Conservation (phyloP, 2,888 invertebrate genomes). For the Cantharis nigra region DNA sequence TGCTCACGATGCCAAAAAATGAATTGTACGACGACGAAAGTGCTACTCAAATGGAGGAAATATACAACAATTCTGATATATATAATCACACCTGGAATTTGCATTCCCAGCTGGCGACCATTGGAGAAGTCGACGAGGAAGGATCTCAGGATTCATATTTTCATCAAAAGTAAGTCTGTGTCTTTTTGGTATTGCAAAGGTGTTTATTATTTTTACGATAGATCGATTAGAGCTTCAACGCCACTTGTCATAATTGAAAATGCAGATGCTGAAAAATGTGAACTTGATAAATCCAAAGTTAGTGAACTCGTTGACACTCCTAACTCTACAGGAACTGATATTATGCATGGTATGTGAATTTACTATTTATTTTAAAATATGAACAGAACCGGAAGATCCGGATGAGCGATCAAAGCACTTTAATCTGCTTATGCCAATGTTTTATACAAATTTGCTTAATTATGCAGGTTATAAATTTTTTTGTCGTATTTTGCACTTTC, state of each 20-base stretch:
- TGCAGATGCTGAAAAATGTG: conserved; percentile 33
- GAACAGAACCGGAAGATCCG: background rate
- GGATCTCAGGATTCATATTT: conserved; percentile 34
- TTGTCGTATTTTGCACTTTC: background rate
- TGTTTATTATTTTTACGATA: conserved; percentile 19
- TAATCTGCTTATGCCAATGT: background rate
- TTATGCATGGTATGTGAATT: conserved; percentile 2
- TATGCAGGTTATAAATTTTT: background rate
- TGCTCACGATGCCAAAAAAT: background rate
- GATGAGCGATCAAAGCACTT: background rate
- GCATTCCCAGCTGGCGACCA: conserved; percentile 68
- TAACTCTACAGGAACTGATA: background rate
- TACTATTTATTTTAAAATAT: background rate
- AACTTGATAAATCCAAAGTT: background rate
- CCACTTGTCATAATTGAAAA: conserved; percentile 48
- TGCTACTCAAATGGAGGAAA: conserved; percentile 2
- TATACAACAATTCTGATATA: conserved; percentile 46
- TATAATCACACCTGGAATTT: conserved; percentile 59
- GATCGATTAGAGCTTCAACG: conserved; percentile 35
- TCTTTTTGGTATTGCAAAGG: background rate
- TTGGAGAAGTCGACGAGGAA: conserved; percentile 71
- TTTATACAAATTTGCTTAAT: background rate
- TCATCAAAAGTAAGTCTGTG: conserved; percentile 10
- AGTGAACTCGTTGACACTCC: conserved; percentile 1
- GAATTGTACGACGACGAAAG: conserved; percentile 10